Conservation (phyloP, 2,113 vertebrate species). For the Eubucco bourcierii region DNA sequence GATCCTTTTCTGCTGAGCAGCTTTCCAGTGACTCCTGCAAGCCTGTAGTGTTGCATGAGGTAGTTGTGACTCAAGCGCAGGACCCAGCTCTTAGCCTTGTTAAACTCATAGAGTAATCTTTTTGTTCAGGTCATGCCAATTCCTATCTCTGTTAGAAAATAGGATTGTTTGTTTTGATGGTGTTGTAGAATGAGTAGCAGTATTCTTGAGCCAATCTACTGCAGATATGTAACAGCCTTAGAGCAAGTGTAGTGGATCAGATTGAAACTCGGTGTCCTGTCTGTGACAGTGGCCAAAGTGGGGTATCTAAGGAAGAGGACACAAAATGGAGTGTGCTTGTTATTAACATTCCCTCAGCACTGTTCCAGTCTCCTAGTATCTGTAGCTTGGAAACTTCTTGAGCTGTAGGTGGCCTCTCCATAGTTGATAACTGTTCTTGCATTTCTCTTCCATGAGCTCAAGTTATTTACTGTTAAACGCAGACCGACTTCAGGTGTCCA, state of each 20-base stretch:
- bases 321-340: neutral
- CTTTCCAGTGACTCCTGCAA: too few relatives aligned
- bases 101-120: neutral
- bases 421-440: neutral
- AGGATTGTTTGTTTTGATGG: neutral
- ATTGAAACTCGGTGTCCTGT: accelerated
- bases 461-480: neutral
- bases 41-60: too few relatives aligned
- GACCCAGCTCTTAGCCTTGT: too few relatives aligned
- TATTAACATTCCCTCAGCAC: neutral
- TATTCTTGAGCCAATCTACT: neutral
- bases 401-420: neutral
- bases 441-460: neutral
- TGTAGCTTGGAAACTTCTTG: neutral
- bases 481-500: accelerated
- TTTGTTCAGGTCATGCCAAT: neutral
- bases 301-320: neutral
- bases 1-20: too few relatives aligned
- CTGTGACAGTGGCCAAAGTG: neutral
- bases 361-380: neutral
- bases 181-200: neutral
- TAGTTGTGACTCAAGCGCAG: too few relatives aligned
- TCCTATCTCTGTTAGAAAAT: neutral
- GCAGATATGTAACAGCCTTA: neutral
- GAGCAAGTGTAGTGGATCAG: neutral